Base-by-base conservation (phyloP, 2,113 vertebrate species). In the Cyrtonyx montezumae region DNA sequence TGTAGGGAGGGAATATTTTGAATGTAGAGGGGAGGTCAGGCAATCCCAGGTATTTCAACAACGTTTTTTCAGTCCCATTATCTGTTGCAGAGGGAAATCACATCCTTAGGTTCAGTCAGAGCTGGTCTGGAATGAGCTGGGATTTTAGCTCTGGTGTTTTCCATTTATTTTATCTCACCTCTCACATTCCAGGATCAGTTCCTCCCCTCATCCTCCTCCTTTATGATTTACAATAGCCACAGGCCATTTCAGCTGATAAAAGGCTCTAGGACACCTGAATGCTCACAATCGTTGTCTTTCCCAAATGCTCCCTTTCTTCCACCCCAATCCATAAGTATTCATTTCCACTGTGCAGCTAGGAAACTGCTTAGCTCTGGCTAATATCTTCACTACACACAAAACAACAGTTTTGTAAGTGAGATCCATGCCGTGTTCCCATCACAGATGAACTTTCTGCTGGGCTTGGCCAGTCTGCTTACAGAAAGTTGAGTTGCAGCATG, bases 81-180 rank as follows among this genome's bases (percentile, higher is more conserved):
- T 75, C 84, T 70, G 65, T 34, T 79, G 62, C 46, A 3, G 42
- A 34, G 53, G 79, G 75, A 79, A 94, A 91, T 79, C 7, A 0
- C 82, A 45, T 67, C 56, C 56, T 11, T 0, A 2, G 59, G 21
- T 76, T 84, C 56, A 75, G 36, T 22, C 11, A 18, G 42, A 49
- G 61, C 61, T 59, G 84, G 70, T 32, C 53, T 86, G 90, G 80
- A 84, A 83, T 51, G 84, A 94, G 51, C 59, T 13, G 68, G 71
- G 84, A 51, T 92, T 95, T 92, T 30, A 94, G 26, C 56, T 53
- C 73, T 13, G 82, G 66, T 7, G 18, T 77, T 92, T 93, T 42
- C 75, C 71, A 1, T 94, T 94, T 87, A 69, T 94, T 95, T 96
- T 94, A 91, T 96, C 95, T 95, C 87, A 59, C 37, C 76, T 94